Evolutionary conservation across 2,113 vertebrate genomes (phyloP), one percentile per base, ranked within the genome.

Genomic region (human (Homo sapiens)): DNA sequence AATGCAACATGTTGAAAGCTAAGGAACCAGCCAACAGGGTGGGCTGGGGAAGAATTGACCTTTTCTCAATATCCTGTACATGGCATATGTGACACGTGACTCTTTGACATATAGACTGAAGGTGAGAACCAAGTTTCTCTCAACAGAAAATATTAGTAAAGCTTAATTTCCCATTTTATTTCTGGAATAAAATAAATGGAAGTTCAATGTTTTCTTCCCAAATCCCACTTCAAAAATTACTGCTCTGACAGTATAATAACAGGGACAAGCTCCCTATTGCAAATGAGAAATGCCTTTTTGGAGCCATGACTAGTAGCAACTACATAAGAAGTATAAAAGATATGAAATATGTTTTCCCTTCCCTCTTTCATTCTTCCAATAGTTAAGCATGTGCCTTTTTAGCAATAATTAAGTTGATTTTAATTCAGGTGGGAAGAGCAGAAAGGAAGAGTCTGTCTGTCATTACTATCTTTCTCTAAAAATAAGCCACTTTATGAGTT

Each of bases 121-220:
- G 76, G 7, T 70, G 38, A 64, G 35, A 50, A 75, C 61, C 43
- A 80, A 55, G 59, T 30, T 70, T 87, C 16, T 48, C 86, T 91
- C 48, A 72, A 40, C 1, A 83, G 75, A 89, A 75, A 90, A 38
- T 80, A 90, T 79, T 76, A 83, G 84, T 72, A 66, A 88, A 93
- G 10, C 32, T 82, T 35, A 52, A 57, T 91, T 96, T 84, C 8
- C 16, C 78, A 30, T 90, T 78, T 72, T 55, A 72, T 52, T 89
- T 96, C 73, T 72, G 43, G n/a, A 52, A 8, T 78, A 59, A 75
- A 43, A 23, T 92, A 92, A 87, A 43, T 11, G 35, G n/a, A 70
- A 94, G 25, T 90, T 93, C 84, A 87, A 18, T 94, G 57, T 95
- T 97, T 93, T 92, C 59, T 93, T 90, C 38, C 81, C 61, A 80